Percentiles rank a stretch among this genome's conserved stretches.
Conservation (phyloP, 2,113 vertebrate species). For the Paracyprichromis sp. region DNA sequence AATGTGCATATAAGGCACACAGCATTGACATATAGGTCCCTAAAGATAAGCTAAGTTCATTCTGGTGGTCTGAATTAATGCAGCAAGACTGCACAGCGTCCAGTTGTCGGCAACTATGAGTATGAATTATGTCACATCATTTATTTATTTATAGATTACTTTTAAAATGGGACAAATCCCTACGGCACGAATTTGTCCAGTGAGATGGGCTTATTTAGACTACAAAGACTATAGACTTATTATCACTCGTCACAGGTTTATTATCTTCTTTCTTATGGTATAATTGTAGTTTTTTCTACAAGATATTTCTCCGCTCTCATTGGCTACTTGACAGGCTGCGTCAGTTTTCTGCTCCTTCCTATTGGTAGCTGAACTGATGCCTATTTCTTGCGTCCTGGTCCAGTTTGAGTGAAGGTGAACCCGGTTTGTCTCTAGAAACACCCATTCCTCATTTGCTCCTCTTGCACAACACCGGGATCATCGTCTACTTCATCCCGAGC, state of each 20-base stretch:
- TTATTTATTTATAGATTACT: neutral
- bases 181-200: accelerated
- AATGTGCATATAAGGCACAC: neutral
- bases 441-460: neutral
- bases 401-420: slow-evolving; percentile 51
- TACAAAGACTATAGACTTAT: neutral
- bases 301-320: neutral
- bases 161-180: neutral
- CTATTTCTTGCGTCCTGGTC: neutral
- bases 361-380: slow-evolving; percentile 21
- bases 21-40: neutral
- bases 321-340: neutral
- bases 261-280: neutral
- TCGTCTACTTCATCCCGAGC: neutral
- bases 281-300: neutral
- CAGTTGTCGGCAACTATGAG: accelerated
- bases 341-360: neutral
- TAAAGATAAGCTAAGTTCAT: neutral
- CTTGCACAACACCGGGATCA: neutral
- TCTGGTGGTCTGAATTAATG: neutral
- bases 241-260: neutral
- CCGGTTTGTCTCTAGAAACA: neutral
- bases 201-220: neutral
- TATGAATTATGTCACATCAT: neutral
- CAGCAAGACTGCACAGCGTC: neutral